Evolutionary conservation across 1,140 invertebrate genomes (phyloP), one percentile per base, ranked within the genome.

Genomic region (Lasaia peninsularis): DNA sequence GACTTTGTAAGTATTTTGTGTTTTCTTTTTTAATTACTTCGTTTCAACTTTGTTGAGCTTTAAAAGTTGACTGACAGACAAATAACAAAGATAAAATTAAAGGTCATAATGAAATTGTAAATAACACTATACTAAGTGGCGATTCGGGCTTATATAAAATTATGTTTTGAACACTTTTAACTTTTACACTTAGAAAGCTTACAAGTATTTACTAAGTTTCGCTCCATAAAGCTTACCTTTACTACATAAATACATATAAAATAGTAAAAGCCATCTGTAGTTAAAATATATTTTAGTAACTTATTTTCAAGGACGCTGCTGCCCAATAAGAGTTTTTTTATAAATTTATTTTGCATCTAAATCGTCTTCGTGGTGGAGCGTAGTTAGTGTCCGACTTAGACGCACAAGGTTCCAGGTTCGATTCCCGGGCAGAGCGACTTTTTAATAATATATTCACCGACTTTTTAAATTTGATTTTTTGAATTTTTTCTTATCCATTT

Each of bases 21-120:
- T 86, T 86, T 88, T 86, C 84, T 86, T 88, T 88, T 87, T 88
- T 88, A 88, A 86, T 86, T 88, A 88, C 86, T 84, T 88, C 80
- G 86, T 88, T 86, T 85, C 78, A 88, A 88, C 83, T 88, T 88
- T 78, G 83, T 84, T 85, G 84, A 74, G 69, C 69, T 85, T 86
- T 86, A 82, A 86, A 88, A 78, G 74, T 78, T 83, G 80, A 88
- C 86, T 88, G 86, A 86, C 86, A 88, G 86, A 78, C 74, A 78
- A 88, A 86, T 86, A 86, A 84, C 80, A 77, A 84, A 86, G 71
- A 86, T 86, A 75, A 78, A 86, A 86, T 80, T 86, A 85, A 78
- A 74, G 76, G 72, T 69, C 85, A 76, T 84, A 81, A 88, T 86
- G 79, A 81, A 84, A 81, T 81, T 77, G 77, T 79, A 77, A 68